Evolutionary conservation across 2,797 vertebrate species (phyloP).

Genomic region (Scarus forsteni): DNA sequence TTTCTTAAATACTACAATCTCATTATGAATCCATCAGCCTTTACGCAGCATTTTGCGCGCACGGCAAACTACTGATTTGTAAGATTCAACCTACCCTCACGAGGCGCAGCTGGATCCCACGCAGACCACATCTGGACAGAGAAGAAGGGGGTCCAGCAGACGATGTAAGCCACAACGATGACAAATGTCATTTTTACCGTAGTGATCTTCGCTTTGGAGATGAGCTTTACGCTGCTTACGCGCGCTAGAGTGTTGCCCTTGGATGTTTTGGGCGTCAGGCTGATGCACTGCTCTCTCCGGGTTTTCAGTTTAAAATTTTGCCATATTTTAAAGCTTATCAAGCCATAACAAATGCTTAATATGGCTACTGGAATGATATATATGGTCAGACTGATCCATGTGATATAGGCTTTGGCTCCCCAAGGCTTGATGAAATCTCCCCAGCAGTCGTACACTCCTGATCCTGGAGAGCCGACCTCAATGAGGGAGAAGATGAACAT

Average conservation of each 20-base stretch:
- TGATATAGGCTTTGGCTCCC: constrained; percentile 93
- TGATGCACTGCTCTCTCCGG: constrained; percentile 79
- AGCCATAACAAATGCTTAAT: constrained; percentile 91
- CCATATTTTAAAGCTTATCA: constrained; percentile 97
- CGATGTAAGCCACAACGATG: constrained; percentile 92
- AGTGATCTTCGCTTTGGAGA: constrained; percentile 95
- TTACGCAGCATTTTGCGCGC: constrained; percentile 7
- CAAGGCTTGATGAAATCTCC: constrained; percentile 92
- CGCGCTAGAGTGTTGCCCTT: constrained; percentile 83
- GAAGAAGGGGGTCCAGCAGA: constrained; percentile 97
- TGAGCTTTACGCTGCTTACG: constrained; percentile 93
- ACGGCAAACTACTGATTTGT: not conserved
- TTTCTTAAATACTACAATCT: not conserved
- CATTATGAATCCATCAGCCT: not conserved
- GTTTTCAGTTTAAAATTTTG: constrained; percentile 93
- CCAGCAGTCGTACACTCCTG: constrained; percentile 93
- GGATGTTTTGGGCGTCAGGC: constrained; percentile 73
- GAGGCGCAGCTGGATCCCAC: constrained; percentile 90
- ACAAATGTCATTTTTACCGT: constrained; percentile 98
- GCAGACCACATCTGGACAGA: constrained; percentile 97
- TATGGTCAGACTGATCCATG: constrained; percentile 94
- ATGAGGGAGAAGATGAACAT: constrained; percentile 92
- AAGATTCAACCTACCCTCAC: constrained; percentile 86
- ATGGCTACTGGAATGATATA: constrained; percentile 92
- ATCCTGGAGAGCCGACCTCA: constrained; percentile 77